Conservation (phyloP, 2,113 vertebrate genomes). For the Silurus glanis region DNA sequence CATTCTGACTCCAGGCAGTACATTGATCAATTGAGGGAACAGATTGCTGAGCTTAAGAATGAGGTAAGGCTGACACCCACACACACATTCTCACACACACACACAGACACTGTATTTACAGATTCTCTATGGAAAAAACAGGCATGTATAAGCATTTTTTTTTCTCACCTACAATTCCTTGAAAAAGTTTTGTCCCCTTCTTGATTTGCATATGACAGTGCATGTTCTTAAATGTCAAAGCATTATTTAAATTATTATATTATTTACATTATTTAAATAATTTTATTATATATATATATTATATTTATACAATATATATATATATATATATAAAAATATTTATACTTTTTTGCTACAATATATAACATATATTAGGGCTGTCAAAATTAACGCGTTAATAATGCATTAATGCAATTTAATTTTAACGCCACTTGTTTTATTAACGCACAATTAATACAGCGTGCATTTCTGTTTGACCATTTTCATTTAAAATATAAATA, state of each 20-base stretch:
- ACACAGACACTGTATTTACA: not conserved
- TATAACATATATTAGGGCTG: too few species aligned
- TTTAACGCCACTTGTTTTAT: too few species aligned
- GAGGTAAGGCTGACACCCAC: constrained; percentile 73
- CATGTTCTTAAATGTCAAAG: not conserved
- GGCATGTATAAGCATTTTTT: not conserved
- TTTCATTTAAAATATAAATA: too few species aligned
- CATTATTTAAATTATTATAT: not conserved
- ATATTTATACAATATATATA: too few species aligned
- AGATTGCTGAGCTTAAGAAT: constrained; percentile 88
- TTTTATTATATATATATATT: too few species aligned
- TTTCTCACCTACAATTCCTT: not conserved
- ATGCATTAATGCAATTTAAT: too few species aligned
- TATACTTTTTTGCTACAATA: too few species aligned
- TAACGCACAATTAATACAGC: too few species aligned
- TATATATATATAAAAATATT: too few species aligned
- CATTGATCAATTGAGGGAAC: constrained; percentile 86
- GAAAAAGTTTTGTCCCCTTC: not conserved
- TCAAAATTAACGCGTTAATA: too few species aligned
- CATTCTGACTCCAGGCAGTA: constrained; percentile 92
- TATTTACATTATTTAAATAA: too few species aligned
- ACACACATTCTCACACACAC: not conserved
- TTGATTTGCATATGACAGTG: not conserved
- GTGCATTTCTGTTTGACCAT: too few species aligned
- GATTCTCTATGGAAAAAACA: not conserved